Evolutionary conservation across 2,888 invertebrate genomes (phyloP).

Genomic region (Amblyjoppa fuscipennis): DNA sequence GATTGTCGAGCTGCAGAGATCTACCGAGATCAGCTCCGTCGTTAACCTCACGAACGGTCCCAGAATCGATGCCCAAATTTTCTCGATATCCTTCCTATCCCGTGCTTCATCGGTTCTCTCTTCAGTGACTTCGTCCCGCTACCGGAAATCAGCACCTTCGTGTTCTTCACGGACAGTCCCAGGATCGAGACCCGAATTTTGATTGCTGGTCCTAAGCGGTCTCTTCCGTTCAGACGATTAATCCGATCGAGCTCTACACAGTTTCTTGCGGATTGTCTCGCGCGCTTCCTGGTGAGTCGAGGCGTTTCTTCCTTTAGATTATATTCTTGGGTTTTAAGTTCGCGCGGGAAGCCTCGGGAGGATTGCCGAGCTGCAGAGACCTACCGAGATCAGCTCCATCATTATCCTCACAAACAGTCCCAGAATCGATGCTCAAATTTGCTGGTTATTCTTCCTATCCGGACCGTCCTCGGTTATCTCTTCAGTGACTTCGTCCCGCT

Average conservation of each 20-base stretch:
- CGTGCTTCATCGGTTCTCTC: slow-evolving; percentile 43
- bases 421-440: not conserved
- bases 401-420: not conserved
- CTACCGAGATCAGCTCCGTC: too few relatives aligned
- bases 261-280: not conserved
- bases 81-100: slow-evolving; percentile 71
- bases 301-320: not conserved
- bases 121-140: slow-evolving; percentile 62
- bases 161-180: too few relatives aligned
- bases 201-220: too few relatives aligned
- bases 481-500: slow-evolving; percentile 55
- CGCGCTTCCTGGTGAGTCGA: not conserved
- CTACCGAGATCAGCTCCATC: too few relatives aligned
- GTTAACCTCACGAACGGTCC: not conserved
- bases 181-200: too few relatives aligned
- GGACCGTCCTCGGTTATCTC: slow-evolving; percentile 42
- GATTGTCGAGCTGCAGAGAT: too few relatives aligned
- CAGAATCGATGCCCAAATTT: not conserved
- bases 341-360: not conserved
- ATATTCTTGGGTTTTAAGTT: not conserved
- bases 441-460: slow-evolving; percentile 71
- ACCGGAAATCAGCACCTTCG: too few relatives aligned
- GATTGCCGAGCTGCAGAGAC: too few relatives aligned
- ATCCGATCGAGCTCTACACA: not conserved
- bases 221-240: slow-evolving; percentile 1